These are phyloP conservation scores for Dicyrtomina minuta DNA, from an alignment of 2,888 invertebrate species.

Conservation along the genomic window DNA sequence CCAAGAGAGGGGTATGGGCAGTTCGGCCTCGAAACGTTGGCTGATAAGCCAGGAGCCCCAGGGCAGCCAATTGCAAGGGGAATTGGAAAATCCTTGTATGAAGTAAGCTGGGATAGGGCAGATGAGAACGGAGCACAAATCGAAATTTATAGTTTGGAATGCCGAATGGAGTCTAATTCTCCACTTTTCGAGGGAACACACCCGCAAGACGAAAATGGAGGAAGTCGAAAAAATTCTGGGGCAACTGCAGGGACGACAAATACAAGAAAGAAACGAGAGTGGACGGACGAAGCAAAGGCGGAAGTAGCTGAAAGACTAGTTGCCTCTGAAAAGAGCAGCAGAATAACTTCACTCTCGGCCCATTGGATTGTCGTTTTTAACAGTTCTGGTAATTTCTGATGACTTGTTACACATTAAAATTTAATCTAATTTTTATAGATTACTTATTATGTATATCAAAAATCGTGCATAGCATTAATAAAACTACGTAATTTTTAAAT, in stretches of 20 bases:
- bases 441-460: too few species aligned
- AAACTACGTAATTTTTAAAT: background rate
- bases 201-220: conserved; percentile 52
- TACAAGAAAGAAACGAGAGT: conserved; percentile 14
- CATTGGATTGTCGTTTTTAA: conserved; percentile 71
- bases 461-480: too few species aligned
- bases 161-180: conserved; percentile 54
- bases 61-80: conserved; percentile 73
- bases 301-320: conserved; percentile 41
- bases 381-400: conserved; percentile 65
- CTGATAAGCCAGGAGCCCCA: conserved; percentile 70
- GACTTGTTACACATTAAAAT: too few species aligned
- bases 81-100: conserved; percentile 71
- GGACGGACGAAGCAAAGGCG: conserved; percentile 6
- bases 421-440: too few species aligned
- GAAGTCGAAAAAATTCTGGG: conserved; percentile 29
- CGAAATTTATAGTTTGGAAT: conserved; percentile 74
- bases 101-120: conserved; percentile 79
- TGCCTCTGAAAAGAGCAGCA: conserved; percentile 5
- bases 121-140: conserved; percentile 75
- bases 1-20: conserved; percentile 62
- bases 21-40: conserved; percentile 60
- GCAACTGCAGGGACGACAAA: too few species aligned
- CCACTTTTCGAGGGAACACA: conserved; percentile 40
- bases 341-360: background rate